Conservation (phyloP, 2,888 invertebrate species). For the Sesia bembeciformis region DNA sequence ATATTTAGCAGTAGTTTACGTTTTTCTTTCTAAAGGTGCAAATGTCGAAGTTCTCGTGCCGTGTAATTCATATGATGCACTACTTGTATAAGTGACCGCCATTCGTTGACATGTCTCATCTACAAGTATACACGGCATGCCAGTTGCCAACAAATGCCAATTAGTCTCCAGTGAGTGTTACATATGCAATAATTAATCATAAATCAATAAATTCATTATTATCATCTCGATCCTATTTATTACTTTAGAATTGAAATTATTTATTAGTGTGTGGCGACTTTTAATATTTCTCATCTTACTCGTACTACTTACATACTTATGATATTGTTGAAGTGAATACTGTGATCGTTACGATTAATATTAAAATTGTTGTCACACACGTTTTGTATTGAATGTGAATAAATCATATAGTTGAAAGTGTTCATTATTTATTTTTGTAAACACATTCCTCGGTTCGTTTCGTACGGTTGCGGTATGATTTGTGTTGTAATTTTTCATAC, state of each 20-base stretch:
- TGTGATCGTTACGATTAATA: slow-evolving; percentile 52
- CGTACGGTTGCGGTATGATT: no score
- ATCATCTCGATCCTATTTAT: slow-evolving; percentile 51
- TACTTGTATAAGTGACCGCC: background rate
- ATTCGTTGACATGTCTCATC: background rate
- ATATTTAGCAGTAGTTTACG: slow-evolving; percentile 37
- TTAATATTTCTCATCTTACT: slow-evolving; percentile 51
- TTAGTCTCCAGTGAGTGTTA: slow-evolving; percentile 7
- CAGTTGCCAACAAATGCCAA: background rate
- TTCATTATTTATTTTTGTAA: background rate
- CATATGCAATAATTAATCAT: slow-evolving; percentile 28
- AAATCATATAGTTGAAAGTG: slow-evolving; percentile 65
- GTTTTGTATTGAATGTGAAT: slow-evolving; percentile 75
- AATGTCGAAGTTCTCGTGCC: background rate
- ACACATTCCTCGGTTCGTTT: no score
- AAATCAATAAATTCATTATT: slow-evolving; percentile 16
- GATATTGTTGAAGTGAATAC: slow-evolving; percentile 23
- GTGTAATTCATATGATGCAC: background rate
- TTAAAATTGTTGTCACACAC: slow-evolving; percentile 63
- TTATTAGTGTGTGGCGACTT: slow-evolving; percentile 69
- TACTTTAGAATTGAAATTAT: slow-evolving; percentile 55
- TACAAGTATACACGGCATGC: background rate
- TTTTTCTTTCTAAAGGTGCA: slow-evolving; percentile 10
- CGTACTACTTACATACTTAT: slow-evolving; percentile 21
- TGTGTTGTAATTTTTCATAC: no score